These are phyloP conservation scores for Eleginops maclovinus DNA, from an alignment of 2,113 vertebrate genomes.

Conservation along the genomic window DNA sequence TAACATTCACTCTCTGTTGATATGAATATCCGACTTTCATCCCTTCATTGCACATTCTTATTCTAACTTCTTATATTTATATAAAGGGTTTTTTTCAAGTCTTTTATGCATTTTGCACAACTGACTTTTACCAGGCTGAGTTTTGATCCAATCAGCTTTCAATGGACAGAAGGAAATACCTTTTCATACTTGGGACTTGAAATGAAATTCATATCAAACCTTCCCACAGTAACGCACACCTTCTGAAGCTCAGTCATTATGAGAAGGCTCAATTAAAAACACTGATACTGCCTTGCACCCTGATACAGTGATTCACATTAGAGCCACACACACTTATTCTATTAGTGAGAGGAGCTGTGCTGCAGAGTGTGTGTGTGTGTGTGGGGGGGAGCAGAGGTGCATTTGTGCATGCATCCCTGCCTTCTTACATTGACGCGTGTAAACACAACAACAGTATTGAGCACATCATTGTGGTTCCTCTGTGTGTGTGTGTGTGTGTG, in stretches of 20 bases:
- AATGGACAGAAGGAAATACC: no score
- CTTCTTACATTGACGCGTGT: slow-evolving; percentile 43
- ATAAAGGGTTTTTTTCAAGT: no score
- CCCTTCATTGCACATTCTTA: no score
- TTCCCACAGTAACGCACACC: neutral
- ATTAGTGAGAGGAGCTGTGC: slow-evolving; percentile 48
- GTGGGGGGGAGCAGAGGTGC: neutral
- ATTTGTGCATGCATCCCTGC: slow-evolving; percentile 32
- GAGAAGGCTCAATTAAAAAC: slow-evolving; percentile 48
- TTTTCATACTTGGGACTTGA: neutral
- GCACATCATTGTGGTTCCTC: slow-evolving; percentile 12
- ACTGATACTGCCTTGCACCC: neutral
- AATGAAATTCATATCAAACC: slow-evolving; percentile 34
- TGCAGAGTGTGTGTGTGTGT: neutral
- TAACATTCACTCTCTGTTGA: no score
- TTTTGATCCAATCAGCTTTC: no score
- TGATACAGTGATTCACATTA: slow-evolving; percentile 13
- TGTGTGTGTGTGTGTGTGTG: slow-evolving; percentile 9
- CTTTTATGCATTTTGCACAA: no score
- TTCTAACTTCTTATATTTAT: no score
- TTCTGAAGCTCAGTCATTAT: slow-evolving; percentile 8
- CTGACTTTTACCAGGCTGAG: no score
- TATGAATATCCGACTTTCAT: no score
- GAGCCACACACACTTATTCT: slow-evolving; percentile 31
- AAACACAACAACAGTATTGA: slow-evolving; percentile 39